These are phyloP conservation scores for Melolontha melolontha DNA, from an alignment of 2,888 invertebrate species.

Conservation along the genomic window DNA sequence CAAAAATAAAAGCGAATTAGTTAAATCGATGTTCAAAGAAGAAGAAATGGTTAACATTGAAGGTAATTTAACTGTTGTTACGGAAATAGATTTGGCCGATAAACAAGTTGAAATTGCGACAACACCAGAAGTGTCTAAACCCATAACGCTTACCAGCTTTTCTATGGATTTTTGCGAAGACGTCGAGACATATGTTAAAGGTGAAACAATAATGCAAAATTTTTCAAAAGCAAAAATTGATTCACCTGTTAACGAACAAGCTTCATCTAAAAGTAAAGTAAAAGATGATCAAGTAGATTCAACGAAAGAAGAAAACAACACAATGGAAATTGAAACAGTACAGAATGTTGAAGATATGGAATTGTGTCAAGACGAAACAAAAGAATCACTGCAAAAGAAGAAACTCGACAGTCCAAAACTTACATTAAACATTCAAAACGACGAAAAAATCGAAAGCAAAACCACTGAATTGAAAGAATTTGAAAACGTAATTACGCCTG, in stretches of 20 bases:
- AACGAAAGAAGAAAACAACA: background rate
- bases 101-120: slow-evolving; percentile 70
- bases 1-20: slow-evolving; percentile 50
- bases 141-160: slow-evolving; percentile 59
- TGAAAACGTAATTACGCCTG: slow-evolving; percentile 23
- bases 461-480: slow-evolving; percentile 16
- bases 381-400: background rate
- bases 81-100: slow-evolving; percentile 62
- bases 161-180: slow-evolving; percentile 60
- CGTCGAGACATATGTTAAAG: slow-evolving; percentile 18
- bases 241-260: background rate
- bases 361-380: background rate
- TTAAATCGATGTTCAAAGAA: slow-evolving; percentile 59
- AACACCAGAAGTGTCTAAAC: slow-evolving; percentile 64
- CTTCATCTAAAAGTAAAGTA: background rate
- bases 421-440: background rate
- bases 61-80: slow-evolving; percentile 71
- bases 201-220: slow-evolving; percentile 8
- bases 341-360: background rate
- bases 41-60: slow-evolving; percentile 61
- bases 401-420: background rate
- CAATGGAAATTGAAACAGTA: background rate
- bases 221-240: background rate
- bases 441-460: background rate
- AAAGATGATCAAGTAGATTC: background rate